Percentiles rank a stretch among this genome's conserved stretches.
phyloP scores from a whole-genome alignment of 2,797 vertebrate genomes.

The Sebastes matsubarae region DNA sequence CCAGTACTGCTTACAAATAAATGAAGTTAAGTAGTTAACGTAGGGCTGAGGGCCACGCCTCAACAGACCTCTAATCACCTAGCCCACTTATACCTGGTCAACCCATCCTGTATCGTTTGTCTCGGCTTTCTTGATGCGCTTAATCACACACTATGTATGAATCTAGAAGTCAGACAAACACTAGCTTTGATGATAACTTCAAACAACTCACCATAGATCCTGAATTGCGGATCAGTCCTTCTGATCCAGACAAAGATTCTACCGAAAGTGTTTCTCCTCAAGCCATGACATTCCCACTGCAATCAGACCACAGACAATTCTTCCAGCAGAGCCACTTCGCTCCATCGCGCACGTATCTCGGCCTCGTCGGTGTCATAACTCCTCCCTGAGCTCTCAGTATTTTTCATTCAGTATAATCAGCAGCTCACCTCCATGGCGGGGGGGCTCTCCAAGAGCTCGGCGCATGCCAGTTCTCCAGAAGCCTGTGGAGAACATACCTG shows the following conservation, averaged over 20 bases:
- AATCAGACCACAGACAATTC: not conserved
- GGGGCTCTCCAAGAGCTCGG: no score
- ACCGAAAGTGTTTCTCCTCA: not conserved
- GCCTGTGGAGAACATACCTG: no score
- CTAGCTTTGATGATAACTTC: not conserved
- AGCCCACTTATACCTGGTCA: not conserved
- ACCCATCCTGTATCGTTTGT: not conserved
- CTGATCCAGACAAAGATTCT: not conserved
- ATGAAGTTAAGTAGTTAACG: not conserved
- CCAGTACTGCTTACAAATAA: not conserved
- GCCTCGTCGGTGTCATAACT: no score
- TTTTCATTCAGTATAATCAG: no score
- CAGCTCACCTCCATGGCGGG: no score
- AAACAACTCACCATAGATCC: not conserved
- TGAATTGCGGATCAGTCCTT: not conserved
- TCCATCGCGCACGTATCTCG: not conserved
- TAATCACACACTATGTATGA: not conserved
- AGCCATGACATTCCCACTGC: not conserved
- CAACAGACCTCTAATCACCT: not conserved
- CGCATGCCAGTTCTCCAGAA: no score
- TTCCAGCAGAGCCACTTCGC: not conserved
- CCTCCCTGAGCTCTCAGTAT: no score
- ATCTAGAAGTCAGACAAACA: not conserved
- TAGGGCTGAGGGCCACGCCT: not conserved
- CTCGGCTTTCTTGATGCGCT: not conserved